Evolutionary conservation across 2,113 vertebrate genomes (phyloP).

Genomic region (Scomber colias): DNA sequence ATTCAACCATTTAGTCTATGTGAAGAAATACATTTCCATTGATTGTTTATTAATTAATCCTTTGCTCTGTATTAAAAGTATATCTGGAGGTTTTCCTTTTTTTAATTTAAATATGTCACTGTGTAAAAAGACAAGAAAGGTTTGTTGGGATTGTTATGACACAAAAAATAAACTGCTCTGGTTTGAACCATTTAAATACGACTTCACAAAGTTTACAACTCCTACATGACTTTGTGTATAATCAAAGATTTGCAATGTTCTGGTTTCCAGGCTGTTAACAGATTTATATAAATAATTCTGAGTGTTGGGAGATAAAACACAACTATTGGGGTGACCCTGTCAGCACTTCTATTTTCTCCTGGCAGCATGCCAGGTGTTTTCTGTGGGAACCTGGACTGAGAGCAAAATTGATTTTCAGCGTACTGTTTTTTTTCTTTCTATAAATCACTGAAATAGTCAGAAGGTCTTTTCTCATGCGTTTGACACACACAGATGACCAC

Average conservation of each 20-base stretch:
- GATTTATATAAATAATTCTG: constrained; percentile 58
- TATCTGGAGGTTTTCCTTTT: not conserved
- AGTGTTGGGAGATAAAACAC: constrained; percentile 1
- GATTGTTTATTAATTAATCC: not conserved
- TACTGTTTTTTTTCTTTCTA: not conserved
- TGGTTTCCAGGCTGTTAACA: constrained; percentile 49
- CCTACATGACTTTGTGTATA: not conserved
- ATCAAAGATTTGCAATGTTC: constrained; percentile 30
- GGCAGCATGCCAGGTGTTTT: constrained; percentile 53
- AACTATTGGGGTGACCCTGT: constrained; percentile 33
- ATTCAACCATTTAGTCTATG: not conserved
- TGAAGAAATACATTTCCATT: not conserved
- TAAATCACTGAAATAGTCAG: not conserved
- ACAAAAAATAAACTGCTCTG: not conserved
- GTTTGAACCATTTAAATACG: not conserved
- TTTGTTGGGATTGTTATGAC: not conserved
- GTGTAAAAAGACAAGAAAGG: not conserved
- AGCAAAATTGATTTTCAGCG: not conserved
- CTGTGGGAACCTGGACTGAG: constrained; percentile 66
- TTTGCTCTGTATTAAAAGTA: not conserved
- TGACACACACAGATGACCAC: not conserved
- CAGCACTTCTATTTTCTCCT: constrained; percentile 31
- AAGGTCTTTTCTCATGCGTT: constrained; percentile 2
- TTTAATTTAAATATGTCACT: not conserved
- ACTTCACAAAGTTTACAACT: constrained; percentile 14